Percentiles rank a stretch among this genome's conserved stretches.
Conservation (phyloP, 2,797 vertebrate genomes). For the Chiroxiphia lanceolata region DNA sequence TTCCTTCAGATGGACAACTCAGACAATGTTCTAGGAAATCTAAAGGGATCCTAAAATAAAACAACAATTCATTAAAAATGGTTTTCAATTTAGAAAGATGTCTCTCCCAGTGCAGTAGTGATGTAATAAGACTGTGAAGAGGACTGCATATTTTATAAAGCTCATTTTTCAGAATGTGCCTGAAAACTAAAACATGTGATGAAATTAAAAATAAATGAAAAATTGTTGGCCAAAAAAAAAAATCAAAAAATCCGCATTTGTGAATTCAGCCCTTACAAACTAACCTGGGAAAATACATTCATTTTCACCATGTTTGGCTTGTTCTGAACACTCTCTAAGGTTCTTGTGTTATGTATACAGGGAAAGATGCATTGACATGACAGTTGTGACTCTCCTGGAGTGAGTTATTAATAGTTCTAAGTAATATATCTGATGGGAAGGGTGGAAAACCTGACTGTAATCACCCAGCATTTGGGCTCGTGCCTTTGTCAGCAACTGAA, state of each 20-base stretch:
- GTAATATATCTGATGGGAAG: not conserved
- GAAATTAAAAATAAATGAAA: constrained; percentile 51
- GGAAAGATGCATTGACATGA: not conserved
- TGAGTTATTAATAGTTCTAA: constrained; percentile 27
- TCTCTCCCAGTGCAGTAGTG: not conserved
- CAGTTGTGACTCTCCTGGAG: not conserved
- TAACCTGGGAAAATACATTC: not conserved
- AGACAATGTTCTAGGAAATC: constrained; percentile 28
- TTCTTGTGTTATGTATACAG: not conserved
- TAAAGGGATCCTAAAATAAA: constrained; percentile 54
- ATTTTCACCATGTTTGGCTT: not conserved
- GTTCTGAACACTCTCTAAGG: constrained; percentile 13
- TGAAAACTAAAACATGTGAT: constrained; percentile 43
- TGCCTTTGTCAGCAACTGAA: not conserved
- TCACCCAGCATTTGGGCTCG: not conserved
- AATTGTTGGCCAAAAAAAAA: not conserved
- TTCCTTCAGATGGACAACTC: constrained; percentile 10
- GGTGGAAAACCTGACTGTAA: not conserved
- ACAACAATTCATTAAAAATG: constrained; percentile 52
- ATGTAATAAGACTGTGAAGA: not conserved
- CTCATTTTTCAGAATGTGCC: constrained; percentile 33
- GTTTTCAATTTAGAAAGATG: constrained; percentile 35
- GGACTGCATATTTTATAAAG: constrained; percentile 48
- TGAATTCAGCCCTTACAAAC: not conserved
- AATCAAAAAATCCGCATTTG: not conserved